Percentiles rank a stretch among this genome's conserved stretches.
Evolutionary conservation across 2,797 vertebrate species (phyloP).

Genomic region (Sebastes vulpes): DNA sequence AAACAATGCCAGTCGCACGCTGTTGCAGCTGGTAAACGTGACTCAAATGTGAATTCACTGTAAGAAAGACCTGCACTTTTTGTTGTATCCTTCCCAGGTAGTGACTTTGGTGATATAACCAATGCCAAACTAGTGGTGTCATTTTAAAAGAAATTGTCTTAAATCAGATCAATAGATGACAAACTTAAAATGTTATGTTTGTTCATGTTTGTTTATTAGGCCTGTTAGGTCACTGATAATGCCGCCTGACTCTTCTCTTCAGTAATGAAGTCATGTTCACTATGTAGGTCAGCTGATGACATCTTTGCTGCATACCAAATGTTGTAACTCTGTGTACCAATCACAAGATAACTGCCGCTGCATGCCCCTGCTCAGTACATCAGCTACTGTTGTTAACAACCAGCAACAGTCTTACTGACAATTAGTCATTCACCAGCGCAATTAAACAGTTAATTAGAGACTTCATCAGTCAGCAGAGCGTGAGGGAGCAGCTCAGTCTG

Average conservation of each 20-base stretch:
- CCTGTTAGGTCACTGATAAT: neutral
- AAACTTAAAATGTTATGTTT: neutral
- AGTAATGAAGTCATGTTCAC: neutral
- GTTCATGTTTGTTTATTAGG: neutral
- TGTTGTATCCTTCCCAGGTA: neutral
- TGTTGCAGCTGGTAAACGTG: neutral
- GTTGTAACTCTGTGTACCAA: neutral
- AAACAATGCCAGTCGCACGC: neutral
- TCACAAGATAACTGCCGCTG: neutral
- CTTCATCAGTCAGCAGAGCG: slow-evolving; percentile 9
- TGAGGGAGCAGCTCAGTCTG: neutral
- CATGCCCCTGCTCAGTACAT: neutral
- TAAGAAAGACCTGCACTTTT: neutral
- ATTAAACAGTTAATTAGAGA: slow-evolving; percentile 26
- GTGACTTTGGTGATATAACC: neutral
- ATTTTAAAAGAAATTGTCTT: neutral
- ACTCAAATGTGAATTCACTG: neutral
- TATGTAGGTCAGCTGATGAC: neutral
- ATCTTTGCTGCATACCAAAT: neutral
- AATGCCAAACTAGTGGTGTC: neutral
- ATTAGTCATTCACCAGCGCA: slow-evolving; percentile 9
- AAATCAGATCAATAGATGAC: neutral
- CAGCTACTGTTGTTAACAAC: neutral
- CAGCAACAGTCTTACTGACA: neutral
- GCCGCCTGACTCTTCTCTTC: neutral